phyloP scores from a whole-genome alignment of 2,797 vertebrate genomes.

The Stomatorhinus walkeri region DNA sequence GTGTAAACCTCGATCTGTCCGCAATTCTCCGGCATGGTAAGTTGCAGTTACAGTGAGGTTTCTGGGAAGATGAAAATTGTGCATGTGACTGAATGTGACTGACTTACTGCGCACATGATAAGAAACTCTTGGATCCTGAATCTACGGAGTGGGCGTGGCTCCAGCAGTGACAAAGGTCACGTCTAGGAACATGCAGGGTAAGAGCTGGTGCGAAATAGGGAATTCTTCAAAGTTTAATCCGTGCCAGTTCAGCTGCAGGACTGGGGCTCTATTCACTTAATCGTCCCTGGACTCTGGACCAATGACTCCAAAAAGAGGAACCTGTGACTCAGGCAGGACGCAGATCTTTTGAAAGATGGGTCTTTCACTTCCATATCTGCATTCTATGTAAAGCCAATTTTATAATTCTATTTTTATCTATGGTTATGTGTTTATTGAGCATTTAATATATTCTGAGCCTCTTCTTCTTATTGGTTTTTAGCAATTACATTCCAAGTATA shows the following conservation, averaged over 20 bases:
- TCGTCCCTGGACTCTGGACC: neutral
- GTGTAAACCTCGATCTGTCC: neutral
- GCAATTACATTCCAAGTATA: neutral
- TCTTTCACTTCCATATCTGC: neutral
- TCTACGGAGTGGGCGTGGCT: neutral
- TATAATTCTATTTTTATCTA: neutral
- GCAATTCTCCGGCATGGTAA: neutral
- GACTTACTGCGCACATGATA: neutral
- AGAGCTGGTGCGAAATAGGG: neutral
- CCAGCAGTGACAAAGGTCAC: neutral
- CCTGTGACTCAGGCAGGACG: neutral
- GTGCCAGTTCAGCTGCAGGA: neutral
- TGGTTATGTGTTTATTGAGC: neutral
- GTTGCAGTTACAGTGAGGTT: neutral
- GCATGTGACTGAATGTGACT: neutral
- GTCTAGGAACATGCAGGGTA: neutral
- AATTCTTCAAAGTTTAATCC: neutral
- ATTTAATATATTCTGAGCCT: neutral
- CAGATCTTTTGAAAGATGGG: neutral
- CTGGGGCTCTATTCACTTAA: neutral
- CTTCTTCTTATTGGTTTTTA: neutral
- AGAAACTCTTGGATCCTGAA: neutral
- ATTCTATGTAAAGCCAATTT: neutral
- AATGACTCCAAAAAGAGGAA: neutral
- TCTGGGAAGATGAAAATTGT: neutral